Conservation (phyloP, 2,797 vertebrate species). For the Moxostoma hubbsi region DNA sequence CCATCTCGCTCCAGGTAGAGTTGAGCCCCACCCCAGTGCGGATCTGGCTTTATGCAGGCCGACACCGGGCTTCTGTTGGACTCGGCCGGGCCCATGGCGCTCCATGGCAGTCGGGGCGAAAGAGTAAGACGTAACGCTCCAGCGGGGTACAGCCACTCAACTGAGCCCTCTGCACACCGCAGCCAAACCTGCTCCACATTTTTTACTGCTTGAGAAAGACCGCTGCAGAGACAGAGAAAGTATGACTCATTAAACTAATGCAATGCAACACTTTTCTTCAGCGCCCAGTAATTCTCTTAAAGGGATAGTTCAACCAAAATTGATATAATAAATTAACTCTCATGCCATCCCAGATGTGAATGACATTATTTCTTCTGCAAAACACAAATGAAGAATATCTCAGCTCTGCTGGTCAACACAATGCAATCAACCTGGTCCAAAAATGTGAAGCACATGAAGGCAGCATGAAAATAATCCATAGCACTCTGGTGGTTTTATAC, state of each 20-base stretch:
- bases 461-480: too few relatives aligned
- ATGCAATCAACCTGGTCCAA: too few relatives aligned
- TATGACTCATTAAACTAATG: neutral
- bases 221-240: constrained; percentile 71
- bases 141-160: constrained; percentile 90
- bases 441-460: too few relatives aligned
- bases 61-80: constrained; percentile 76
- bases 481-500: too few relatives aligned
- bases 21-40: constrained; percentile 87
- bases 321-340: too few relatives aligned
- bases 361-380: too few relatives aligned
- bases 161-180: constrained; percentile 85
- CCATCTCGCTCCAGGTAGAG: constrained; percentile 89
- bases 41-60: constrained; percentile 84
- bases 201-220: constrained; percentile 86
- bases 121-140: constrained; percentile 88
- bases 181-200: constrained; percentile 91
- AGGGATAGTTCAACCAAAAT: too few relatives aligned
- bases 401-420: too few relatives aligned
- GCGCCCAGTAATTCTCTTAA: too few relatives aligned
- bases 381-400: too few relatives aligned
- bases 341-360: too few relatives aligned
- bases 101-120: constrained; percentile 77
- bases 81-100: constrained; percentile 64
- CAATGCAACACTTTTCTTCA: too few relatives aligned